A percentile compares a stretch with the other conserved stretches of the same genome.
phyloP scores from a whole-genome alignment of 2,888 invertebrate genomes.

The Eurois occulta region DNA sequence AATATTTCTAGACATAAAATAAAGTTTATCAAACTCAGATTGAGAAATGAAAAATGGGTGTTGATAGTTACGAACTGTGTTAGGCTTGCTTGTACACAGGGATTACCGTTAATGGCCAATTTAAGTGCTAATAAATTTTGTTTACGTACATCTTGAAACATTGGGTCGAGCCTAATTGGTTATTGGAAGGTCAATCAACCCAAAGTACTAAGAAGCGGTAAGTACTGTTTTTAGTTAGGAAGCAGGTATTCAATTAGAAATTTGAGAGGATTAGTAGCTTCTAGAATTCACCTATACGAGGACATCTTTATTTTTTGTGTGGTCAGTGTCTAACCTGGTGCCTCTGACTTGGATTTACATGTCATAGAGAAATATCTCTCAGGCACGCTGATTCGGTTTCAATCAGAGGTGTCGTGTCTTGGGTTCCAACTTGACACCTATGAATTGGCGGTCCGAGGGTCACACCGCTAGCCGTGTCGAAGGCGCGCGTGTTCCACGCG shows the following conservation, averaged over 20 bases:
- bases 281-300: too few species aligned
- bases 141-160: constrained; percentile 46
- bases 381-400: too few species aligned
- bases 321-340: too few species aligned
- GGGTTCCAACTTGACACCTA: too few species aligned
- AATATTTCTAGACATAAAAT: constrained; percentile 8
- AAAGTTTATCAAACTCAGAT: constrained; percentile 30
- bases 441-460: too few species aligned
- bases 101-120: constrained; percentile 62
- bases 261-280: background rate
- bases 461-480: too few species aligned
- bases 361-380: too few species aligned
- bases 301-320: too few species aligned
- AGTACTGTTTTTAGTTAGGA: constrained; percentile 9
- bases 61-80: constrained; percentile 45
- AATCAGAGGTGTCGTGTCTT: too few species aligned
- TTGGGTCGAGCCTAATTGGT: constrained; percentile 40
- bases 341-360: too few species aligned
- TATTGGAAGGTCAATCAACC: constrained; percentile 29
- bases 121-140: constrained; percentile 62
- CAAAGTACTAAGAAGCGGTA: constrained; percentile 16
- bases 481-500: too few species aligned
- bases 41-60: constrained; percentile 61
- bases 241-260: background rate
- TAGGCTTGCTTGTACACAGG: constrained; percentile 36